These are phyloP conservation scores for Himantopus leucocephalus DNA, from an alignment of 2,113 vertebrate species.

Conservation along the genomic window DNA sequence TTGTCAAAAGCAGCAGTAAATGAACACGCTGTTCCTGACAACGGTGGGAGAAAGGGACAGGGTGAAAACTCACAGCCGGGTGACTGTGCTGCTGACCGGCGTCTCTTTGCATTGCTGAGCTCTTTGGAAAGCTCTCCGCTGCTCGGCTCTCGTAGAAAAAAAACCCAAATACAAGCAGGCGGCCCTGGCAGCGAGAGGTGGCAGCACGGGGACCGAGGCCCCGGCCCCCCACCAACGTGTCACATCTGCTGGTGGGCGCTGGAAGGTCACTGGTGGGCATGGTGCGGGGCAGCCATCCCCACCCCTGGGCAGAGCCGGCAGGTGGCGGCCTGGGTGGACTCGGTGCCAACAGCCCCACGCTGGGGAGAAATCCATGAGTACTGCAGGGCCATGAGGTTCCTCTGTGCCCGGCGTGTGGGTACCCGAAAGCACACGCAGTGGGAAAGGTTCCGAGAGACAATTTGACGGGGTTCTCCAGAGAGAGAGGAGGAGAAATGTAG, in stretches of 20 bases:
- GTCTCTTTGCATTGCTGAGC: not conserved
- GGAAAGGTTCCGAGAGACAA: not conserved
- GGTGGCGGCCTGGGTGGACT: too few relatives aligned
- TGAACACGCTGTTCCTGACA: not conserved
- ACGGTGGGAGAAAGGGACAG: not conserved
- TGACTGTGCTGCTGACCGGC: not conserved
- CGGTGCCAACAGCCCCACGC: not conserved
- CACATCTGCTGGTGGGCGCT: not conserved
- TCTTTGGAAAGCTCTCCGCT: not conserved
- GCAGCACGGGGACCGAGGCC: fast-evolving
- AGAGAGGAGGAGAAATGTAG: too few relatives aligned
- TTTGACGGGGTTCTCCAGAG: not conserved
- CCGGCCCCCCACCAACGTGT: fast-evolving
- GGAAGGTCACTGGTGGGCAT: not conserved
- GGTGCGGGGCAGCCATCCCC: not conserved
- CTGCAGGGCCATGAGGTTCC: fast-evolving
- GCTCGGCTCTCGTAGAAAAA: fast-evolving
- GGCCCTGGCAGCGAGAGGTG: not conserved
- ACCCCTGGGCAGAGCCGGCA: too few relatives aligned
- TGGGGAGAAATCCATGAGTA: fast-evolving
- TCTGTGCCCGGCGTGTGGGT: fast-evolving
- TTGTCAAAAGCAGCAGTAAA: not conserved
- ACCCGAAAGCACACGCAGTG: fast-evolving
- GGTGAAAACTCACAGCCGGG: fast-evolving
- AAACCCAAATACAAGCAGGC: too few relatives aligned